Evolutionary conservation across 2,888 invertebrate genomes (phyloP).

Genomic region (Pecten maximus): DNA sequence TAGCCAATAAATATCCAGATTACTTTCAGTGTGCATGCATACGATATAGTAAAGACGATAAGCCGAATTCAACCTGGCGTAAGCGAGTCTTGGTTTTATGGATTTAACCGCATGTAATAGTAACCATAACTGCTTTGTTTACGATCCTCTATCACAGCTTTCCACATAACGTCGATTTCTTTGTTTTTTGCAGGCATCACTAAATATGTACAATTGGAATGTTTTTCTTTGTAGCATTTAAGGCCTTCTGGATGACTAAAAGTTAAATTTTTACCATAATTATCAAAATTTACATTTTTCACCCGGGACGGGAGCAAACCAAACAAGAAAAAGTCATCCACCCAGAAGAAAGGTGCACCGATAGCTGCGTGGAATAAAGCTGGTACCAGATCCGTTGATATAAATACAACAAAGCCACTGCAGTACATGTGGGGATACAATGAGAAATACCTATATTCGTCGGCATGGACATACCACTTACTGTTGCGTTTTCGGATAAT

Average conservation of each 20-base stretch:
- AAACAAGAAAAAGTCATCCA: slow-evolving; percentile 73
- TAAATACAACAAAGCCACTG: slow-evolving; percentile 68
- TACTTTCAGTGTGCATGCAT: too few species aligned
- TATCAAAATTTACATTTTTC: slow-evolving; percentile 39
- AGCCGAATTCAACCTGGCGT: background rate
- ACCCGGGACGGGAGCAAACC: slow-evolving; percentile 65
- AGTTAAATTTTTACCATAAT: slow-evolving; percentile 42
- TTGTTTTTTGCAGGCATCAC: slow-evolving; percentile 47
- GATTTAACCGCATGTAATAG: slow-evolving; percentile 46
- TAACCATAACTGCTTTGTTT: slow-evolving; percentile 48
- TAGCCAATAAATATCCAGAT: too few species aligned
- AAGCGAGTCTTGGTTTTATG: background rate
- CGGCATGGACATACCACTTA: slow-evolving; percentile 58
- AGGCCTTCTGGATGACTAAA: slow-evolving; percentile 43
- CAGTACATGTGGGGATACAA: slow-evolving; percentile 70
- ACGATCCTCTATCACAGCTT: slow-evolving; percentile 41
- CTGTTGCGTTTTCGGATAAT: slow-evolving; percentile 51
- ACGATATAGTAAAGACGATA: background rate
- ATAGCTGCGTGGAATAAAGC: slow-evolving; percentile 63
- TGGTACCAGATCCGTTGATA: slow-evolving; percentile 61
- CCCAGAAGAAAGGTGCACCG: slow-evolving; percentile 70
- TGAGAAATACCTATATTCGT: slow-evolving; percentile 47
- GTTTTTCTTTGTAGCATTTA: slow-evolving; percentile 44
- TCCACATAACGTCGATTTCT: slow-evolving; percentile 46
- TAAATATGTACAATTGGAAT: slow-evolving; percentile 41